Evolutionary conservation across 1,140 invertebrate species (phyloP).

Genomic region (Panagrolaimus sp.): DNA sequence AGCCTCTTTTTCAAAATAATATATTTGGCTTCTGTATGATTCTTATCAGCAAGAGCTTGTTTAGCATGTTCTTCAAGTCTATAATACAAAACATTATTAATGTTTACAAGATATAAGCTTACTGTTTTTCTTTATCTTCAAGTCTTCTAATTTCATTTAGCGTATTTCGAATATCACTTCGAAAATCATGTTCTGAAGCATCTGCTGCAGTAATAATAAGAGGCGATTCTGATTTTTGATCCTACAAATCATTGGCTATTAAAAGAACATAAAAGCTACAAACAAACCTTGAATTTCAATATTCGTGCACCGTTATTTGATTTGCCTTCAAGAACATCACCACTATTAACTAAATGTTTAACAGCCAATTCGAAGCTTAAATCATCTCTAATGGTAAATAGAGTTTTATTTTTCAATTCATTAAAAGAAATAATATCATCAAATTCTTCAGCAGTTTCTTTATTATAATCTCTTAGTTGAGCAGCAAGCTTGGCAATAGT

Average conservation of each 20-base stretch:
- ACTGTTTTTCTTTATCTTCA: slow-evolving; percentile 31
- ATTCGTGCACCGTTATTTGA: slow-evolving; percentile 48
- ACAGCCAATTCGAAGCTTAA: slow-evolving; percentile 50
- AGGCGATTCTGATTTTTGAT: slow-evolving; percentile 28
- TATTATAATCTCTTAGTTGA: slow-evolving; percentile 35
- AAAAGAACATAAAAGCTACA: too few species aligned
- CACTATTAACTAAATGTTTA: slow-evolving; percentile 35
- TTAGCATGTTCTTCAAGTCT: slow-evolving; percentile 45
- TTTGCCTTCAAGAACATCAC: slow-evolving; percentile 41
- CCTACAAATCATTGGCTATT: too few species aligned
- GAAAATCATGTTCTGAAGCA: slow-evolving; percentile 51
- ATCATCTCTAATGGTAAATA: slow-evolving; percentile 24
- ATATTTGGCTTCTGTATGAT: slow-evolving; percentile 44
- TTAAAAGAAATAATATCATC: slow-evolving; percentile 49
- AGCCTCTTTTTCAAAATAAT: slow-evolving; percentile 42
- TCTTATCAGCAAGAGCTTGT: slow-evolving; percentile 31
- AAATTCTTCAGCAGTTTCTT: slow-evolving; percentile 34
- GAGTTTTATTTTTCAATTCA: slow-evolving; percentile 36
- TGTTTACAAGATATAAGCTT: not conserved
- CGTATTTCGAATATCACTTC: slow-evolving; percentile 37
- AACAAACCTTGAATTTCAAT: slow-evolving; percentile 48
- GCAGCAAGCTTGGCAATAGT: not conserved
- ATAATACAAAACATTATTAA: slow-evolving; percentile 12
- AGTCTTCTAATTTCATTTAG: slow-evolving; percentile 40
- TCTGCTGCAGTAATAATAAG: slow-evolving; percentile 52